Base-by-base conservation (phyloP, 2,797 vertebrate species). In the Cephalopachus bancanus region DNA sequence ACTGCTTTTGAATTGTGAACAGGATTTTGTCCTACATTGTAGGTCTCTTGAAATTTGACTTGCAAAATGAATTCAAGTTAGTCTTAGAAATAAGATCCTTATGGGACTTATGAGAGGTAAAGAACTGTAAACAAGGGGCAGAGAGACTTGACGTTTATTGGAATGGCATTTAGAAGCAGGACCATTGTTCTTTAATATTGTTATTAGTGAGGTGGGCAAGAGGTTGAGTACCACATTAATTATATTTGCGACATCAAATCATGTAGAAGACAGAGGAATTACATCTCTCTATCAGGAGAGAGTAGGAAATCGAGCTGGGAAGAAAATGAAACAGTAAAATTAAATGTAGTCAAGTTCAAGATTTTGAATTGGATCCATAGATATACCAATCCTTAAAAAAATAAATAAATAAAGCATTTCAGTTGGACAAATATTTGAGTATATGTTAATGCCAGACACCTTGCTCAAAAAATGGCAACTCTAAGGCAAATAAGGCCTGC, bases 151-250 rank as follows among this genome's bases (percentile, higher is more conserved):
- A 6, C 89, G 67, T 92, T 96, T 96, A n/a, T 76, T 17, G 30
- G 55, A 59, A 33, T 51, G 79, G 65, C 65, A 65, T 87, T 96
- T 87, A 60, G 69, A 78, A 91, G 67, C 79, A 62, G 37, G 64
- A 49, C n/a, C 51, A 49, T 67, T 91, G 51, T 94, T 89, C 64
- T 84, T 94, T 88, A 88, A 49, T 17, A 30, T 49, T 72, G 57
- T 83, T 87, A 83, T 96, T 95, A 93, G 85, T 57, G 81, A 84
- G 85, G 69, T 62, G 78, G 85, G 37, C 71, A 93, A 92, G 80
- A 97, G 89, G 60, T 57, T 96, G 96, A 85, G 20, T 33, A 92
- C 87, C 83, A 88, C 89, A 88, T 88, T 97, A 93, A 90, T 97
- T 89, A 96, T 93, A 83, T 81, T 53, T 85, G 91, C 93, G 76